Evolutionary conservation across 2,888 invertebrate genomes (phyloP).

Genomic region (Apoda limacodes): DNA sequence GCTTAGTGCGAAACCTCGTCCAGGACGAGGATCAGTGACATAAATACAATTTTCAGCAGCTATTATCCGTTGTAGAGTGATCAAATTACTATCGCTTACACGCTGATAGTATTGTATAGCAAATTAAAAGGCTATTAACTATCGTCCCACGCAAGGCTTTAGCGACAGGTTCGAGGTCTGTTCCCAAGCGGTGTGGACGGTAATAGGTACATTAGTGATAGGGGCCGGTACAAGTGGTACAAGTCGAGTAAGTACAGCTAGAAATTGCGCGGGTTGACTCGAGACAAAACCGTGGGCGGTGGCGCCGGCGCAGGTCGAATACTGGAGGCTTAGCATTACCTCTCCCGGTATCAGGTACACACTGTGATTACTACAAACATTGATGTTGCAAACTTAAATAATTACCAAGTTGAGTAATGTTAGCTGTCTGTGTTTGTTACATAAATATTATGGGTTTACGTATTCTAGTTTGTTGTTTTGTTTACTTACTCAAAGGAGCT

Average conservation of each 20-base stretch:
- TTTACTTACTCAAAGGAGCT: too few relatives aligned
- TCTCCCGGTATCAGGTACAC: slow-evolving; percentile 32
- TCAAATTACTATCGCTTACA: slow-evolving; percentile 37
- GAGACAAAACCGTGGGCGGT: slow-evolving; percentile 29
- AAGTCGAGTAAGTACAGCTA: slow-evolving; percentile 10
- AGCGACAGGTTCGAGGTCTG: slow-evolving; percentile 37
- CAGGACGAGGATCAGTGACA: slow-evolving; percentile 37
- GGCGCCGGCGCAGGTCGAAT: slow-evolving; percentile 31
- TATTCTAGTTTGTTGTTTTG: too few relatives aligned
- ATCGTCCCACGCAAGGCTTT: slow-evolving; percentile 43
- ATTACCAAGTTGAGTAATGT: slow-evolving; percentile 31
- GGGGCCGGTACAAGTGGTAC: slow-evolving; percentile 11
- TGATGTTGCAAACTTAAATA: slow-evolving; percentile 40
- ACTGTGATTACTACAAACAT: slow-evolving; percentile 38
- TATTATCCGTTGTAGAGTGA: slow-evolving; percentile 24
- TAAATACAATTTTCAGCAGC: slow-evolving; percentile 12
- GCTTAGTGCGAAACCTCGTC: too few relatives aligned
- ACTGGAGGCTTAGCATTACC: slow-evolving; percentile 27
- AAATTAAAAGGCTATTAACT: slow-evolving; percentile 63
- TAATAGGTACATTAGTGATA: slow-evolving; percentile 25
- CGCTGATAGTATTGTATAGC: slow-evolving; percentile 47
- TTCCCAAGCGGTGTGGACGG: slow-evolving; percentile 32
- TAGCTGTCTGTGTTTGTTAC: too few relatives aligned
- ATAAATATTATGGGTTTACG: too few relatives aligned
- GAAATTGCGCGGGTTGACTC: slow-evolving; percentile 23